These are phyloP conservation scores for Dioctria linearis DNA, from an alignment of 2,888 invertebrate genomes.

Conservation along the genomic window DNA sequence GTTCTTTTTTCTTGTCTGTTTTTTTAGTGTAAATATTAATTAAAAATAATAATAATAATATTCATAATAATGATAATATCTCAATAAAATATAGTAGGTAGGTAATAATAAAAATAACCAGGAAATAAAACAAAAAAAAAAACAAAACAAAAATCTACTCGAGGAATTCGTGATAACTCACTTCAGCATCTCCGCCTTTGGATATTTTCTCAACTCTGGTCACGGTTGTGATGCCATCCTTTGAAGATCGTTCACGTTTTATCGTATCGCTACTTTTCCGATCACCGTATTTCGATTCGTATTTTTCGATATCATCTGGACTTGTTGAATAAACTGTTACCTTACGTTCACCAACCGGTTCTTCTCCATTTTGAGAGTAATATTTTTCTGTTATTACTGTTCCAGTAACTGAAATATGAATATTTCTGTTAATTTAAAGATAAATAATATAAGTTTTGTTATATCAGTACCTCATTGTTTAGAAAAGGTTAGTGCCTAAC, in stretches of 20 bases:
- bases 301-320: slow-evolving; percentile 71
- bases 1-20: not conserved
- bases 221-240: slow-evolving; percentile 70
- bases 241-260: slow-evolving; percentile 71
- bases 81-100: not conserved
- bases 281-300: slow-evolving; percentile 59
- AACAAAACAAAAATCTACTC: slow-evolving; percentile 3
- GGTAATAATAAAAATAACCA: not conserved
- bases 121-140: not conserved
- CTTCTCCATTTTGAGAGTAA: slow-evolving; percentile 79
- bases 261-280: slow-evolving; percentile 65
- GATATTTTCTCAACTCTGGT: slow-evolving; percentile 65
- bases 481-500: too few relatives aligned
- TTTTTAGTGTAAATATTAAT: slow-evolving; percentile 11
- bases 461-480: too few relatives aligned
- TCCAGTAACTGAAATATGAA: slow-evolving; percentile 76
- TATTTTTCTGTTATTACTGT: slow-evolving; percentile 79
- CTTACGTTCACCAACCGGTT: slow-evolving; percentile 79
- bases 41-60: not conserved
- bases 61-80: not conserved
- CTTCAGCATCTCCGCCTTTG: slow-evolving; percentile 61
- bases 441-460: not conserved
- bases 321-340: slow-evolving; percentile 80
- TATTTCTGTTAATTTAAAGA: not conserved
- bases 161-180: slow-evolving; percentile 56